Base-by-base conservation (phyloP, 2,888 invertebrate genomes). In the Xiphydria camelus region DNA sequence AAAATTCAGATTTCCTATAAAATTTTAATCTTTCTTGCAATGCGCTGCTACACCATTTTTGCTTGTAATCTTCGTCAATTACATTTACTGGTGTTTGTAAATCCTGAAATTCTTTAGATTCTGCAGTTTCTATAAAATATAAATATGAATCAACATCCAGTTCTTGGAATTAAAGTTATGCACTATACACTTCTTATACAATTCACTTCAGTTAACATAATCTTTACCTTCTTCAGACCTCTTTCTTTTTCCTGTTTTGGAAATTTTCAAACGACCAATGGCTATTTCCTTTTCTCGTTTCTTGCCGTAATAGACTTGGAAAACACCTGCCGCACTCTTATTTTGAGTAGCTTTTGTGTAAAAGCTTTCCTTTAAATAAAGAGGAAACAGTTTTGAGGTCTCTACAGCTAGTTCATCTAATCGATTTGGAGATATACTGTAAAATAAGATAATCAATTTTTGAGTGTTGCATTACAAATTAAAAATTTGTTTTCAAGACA, bases 261-360 rank as follows among this genome's bases (percentile, higher is more conserved):
- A 6, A 18, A 12, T 5, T 34, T 34, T 33, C 5, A 45, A 14
- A 7, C 26, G 12, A 10, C 23, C 29, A 20, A 44, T 48, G 2
- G 44, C 44, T 29, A 44, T 36, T 17, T 37, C 48, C 23, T 41
- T 48, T 25, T 44, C 44, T 4, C 48, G 32, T 17, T 38, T 22
- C 33, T 45, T 41, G 3, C 10, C 29, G 18, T 39, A 43, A 20
- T 12, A 41, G 7, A 14, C 10, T 15, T 48, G 26, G 26, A 49
- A 49, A 12, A 20, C 26, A 3, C 48, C 45, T 7, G 39, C 42
- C 19, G 48, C 37, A 44, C 39, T 41, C n/a, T 19, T 31, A 22
- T 25, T 23, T 6, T 17, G 7, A 9, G 37, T 18, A 15, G 37
- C 10, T 34, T 19, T 25, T 2, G 26, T 23, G 26, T 37, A 47